A percentile compares a stretch with the other conserved stretches of the same genome.
phyloP scores from a whole-genome alignment of 2,797 vertebrate species.

The Paramormyrops hopkinsi region DNA sequence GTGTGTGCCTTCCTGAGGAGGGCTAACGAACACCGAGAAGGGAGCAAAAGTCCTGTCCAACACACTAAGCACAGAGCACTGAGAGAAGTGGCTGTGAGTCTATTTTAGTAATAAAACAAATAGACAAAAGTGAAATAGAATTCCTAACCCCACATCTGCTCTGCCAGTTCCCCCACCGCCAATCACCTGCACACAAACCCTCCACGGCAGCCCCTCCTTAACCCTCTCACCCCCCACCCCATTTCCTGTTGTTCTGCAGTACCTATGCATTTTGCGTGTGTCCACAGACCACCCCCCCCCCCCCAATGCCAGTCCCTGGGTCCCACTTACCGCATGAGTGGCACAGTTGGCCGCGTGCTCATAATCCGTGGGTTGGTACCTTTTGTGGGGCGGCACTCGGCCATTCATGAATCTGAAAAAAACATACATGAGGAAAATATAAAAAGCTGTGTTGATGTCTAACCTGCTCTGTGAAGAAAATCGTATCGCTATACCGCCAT shows the following conservation, averaged over 20 bases:
- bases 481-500: neutral
- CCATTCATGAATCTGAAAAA: slow-evolving; percentile 86
- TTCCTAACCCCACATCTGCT: neutral
- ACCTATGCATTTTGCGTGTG: neutral
- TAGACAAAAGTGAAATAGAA: neutral
- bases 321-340: slow-evolving; percentile 81
- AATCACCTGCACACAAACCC: neutral
- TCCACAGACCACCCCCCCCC: neutral
- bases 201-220: neutral
- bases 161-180: neutral
- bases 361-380: slow-evolving; percentile 89
- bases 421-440: neutral
- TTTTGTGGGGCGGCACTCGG: slow-evolving; percentile 75
- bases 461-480: neutral
- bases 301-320: neutral
- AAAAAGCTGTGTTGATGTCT: neutral
- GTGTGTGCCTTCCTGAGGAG: neutral
- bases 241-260: neutral
- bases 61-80: neutral
- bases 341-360: slow-evolving; percentile 90
- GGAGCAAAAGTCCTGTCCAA: neutral
- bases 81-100: neutral
- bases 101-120: neutral
- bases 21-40: neutral
- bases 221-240: neutral